phyloP scores from a whole-genome alignment of 2,888 invertebrate species.

The Thereva nobilitata region DNA sequence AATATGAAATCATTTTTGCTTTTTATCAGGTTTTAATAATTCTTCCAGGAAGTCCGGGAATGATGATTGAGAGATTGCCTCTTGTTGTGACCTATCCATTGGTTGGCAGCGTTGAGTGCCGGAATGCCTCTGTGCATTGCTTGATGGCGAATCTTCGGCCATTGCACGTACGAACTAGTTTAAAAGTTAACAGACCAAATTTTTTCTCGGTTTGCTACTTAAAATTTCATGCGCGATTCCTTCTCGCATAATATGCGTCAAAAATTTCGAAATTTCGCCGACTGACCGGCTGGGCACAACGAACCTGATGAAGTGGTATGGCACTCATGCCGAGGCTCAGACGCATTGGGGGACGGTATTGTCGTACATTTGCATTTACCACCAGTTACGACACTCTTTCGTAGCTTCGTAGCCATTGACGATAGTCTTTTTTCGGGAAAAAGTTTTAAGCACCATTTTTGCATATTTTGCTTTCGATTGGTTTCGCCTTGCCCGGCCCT shows the following conservation, averaged over 20 bases:
- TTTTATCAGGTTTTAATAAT: no score
- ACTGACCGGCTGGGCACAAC: constrained; percentile 11
- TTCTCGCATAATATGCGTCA: constrained; percentile 25
- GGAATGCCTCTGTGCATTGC: not conserved
- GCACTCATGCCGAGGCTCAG: not conserved
- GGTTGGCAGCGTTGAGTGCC: no score
- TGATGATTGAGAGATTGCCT: no score
- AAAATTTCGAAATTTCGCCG: constrained; percentile 32
- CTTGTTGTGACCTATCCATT: no score
- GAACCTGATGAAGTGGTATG: not conserved
- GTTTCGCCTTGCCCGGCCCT: not conserved
- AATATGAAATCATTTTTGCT: no score
- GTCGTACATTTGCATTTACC: constrained; percentile 14
- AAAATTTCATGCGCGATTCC: constrained; percentile 25
- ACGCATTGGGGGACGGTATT: not conserved
- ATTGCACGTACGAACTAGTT: not conserved
- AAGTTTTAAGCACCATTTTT: constrained; percentile 6
- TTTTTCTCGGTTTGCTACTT: constrained; percentile 7
- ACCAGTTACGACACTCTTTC: constrained; percentile 14
- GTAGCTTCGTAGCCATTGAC: not conserved
- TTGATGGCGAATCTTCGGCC: not conserved
- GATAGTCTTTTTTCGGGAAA: constrained; percentile 18
- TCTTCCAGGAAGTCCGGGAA: no score
- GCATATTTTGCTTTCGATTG: not conserved
- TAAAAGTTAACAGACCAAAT: not conserved